Percentiles rank a stretch among this genome's conserved stretches.
Evolutionary conservation across 1,140 invertebrate genomes (phyloP).

Genomic region (Aphelenchoides besseyi): DNA sequence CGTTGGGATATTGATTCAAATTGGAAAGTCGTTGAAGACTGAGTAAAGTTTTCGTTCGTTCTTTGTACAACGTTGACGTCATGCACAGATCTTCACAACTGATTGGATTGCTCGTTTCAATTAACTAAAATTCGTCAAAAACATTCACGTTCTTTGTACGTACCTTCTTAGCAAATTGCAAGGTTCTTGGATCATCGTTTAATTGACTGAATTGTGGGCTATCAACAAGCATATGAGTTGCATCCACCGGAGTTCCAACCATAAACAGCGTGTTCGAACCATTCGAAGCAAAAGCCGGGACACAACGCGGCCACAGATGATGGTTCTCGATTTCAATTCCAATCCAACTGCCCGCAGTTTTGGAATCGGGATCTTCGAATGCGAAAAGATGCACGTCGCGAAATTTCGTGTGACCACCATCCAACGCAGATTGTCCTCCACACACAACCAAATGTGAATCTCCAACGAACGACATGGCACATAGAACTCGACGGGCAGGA

Average conservation of each 20-base stretch:
- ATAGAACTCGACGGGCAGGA: background rate
- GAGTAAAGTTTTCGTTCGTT: background rate
- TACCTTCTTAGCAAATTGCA: background rate
- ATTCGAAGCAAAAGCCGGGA: background rate
- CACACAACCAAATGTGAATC: background rate
- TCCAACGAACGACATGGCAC: background rate
- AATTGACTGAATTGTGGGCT: background rate
- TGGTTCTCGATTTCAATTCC: background rate
- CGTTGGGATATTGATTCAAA: background rate
- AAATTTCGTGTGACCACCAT: background rate
- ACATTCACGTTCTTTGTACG: background rate
- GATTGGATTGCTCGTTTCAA: background rate
- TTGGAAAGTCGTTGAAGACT: background rate
- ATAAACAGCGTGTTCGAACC: background rate
- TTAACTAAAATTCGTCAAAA: background rate
- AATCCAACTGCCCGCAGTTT: background rate
- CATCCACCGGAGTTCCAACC: background rate
- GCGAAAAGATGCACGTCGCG: background rate
- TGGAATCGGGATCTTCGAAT: background rate
- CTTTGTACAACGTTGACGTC: background rate
- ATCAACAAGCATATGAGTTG: background rate
- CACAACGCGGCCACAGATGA: slow-evolving; percentile 7
- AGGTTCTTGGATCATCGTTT: background rate
- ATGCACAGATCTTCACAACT: background rate
- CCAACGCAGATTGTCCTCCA: background rate